These are phyloP conservation scores for Anorthoa munda DNA, from an alignment of 2,888 invertebrate species.

Conservation along the genomic window DNA sequence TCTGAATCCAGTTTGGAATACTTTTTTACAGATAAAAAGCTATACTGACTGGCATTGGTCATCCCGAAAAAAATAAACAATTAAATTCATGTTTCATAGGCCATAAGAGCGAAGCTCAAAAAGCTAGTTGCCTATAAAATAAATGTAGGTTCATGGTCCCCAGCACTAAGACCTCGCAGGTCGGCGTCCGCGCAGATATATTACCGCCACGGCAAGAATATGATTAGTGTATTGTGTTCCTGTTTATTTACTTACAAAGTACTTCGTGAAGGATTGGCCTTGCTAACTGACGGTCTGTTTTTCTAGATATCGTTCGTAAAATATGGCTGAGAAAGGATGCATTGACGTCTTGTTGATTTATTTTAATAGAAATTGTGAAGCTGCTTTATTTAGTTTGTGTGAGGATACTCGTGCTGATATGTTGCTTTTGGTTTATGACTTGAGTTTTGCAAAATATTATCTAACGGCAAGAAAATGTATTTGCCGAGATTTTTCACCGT, in stretches of 20 bases:
- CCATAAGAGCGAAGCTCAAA: no score
- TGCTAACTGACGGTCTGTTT: slow-evolving; percentile 56
- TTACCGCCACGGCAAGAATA: slow-evolving; percentile 69
- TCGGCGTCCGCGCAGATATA: slow-evolving; percentile 66
- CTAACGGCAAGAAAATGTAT: not conserved
- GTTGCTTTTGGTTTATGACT: not conserved
- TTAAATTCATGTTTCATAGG: not conserved
- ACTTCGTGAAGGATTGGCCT: slow-evolving; percentile 58
- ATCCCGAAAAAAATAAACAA: not conserved
- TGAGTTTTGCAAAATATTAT: not conserved
- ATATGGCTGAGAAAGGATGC: slow-evolving; percentile 40
- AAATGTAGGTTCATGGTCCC: slow-evolving; percentile 43
- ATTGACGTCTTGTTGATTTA: slow-evolving; percentile 30
- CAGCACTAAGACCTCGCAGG: slow-evolving; percentile 42
- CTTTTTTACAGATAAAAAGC: no score
- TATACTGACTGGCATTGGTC: not conserved
- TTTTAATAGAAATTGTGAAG: slow-evolving; percentile 37
- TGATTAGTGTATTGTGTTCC: slow-evolving; percentile 77
- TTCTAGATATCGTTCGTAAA: slow-evolving; percentile 44
- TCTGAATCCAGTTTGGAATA: no score
- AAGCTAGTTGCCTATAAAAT: not conserved
- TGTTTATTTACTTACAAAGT: slow-evolving; percentile 65
- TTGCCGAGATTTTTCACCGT: not conserved
- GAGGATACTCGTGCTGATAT: not conserved
- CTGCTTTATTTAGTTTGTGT: not conserved